Conservation (phyloP, 2,113 vertebrate genomes). For the Aphyosemion australe region DNA sequence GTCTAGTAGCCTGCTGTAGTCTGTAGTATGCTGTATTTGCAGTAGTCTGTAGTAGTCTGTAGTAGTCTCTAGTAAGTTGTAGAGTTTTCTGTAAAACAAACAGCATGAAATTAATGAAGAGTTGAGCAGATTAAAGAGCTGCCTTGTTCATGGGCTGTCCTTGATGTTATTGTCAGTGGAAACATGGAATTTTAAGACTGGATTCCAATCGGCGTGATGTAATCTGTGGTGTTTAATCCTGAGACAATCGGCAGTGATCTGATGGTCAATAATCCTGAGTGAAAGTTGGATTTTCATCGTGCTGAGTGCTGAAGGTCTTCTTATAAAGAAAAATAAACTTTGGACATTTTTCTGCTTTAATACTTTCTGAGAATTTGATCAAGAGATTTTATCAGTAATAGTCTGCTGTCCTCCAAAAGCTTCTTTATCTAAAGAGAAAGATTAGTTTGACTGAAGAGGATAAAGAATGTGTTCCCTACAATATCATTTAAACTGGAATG, state of each 20-base stretch:
- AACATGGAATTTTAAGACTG: neutral
- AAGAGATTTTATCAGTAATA: neutral
- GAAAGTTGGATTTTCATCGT: slow-evolving; percentile 6
- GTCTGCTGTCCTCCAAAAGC: slow-evolving; percentile 1
- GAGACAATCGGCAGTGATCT: slow-evolving; percentile 20
- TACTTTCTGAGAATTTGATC: slow-evolving; percentile 1
- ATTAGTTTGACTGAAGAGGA: neutral
- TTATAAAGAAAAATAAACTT: neutral
- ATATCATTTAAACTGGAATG: no score
- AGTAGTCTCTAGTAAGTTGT: no score
- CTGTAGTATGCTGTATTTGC: no score
- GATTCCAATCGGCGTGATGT: slow-evolving; percentile 18
- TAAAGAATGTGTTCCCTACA: neutral
- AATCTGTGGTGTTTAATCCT: neutral
- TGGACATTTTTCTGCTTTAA: fast-evolving
- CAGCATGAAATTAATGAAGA: no score
- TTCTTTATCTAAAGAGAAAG: neutral
- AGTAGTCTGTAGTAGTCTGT: no score
- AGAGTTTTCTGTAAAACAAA: no score
- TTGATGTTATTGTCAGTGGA: no score
- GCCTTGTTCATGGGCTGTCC: no score
- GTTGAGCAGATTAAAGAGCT: neutral
- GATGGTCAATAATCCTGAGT: slow-evolving; percentile 32
- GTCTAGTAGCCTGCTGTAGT: no score
- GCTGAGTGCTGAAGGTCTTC: neutral